phyloP scores from a whole-genome alignment of 2,113 vertebrate species.

The Aspidoscelis tigris region DNA sequence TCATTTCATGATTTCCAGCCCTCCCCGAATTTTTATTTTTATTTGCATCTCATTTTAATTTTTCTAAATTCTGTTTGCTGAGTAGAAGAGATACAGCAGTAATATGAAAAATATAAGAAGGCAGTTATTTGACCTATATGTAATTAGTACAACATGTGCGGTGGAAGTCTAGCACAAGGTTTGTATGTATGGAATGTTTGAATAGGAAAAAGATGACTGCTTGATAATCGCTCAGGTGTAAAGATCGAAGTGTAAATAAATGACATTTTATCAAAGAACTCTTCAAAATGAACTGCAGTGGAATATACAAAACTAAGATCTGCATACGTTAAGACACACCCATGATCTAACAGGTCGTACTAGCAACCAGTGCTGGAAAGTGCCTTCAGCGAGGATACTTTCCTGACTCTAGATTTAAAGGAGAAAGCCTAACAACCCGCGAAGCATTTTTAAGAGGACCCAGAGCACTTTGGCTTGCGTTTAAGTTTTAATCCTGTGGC shows the following conservation, averaged over 20 bases:
- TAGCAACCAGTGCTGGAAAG: slow-evolving; percentile 59
- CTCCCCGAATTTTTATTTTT: background rate
- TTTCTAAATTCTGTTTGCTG: slow-evolving; percentile 57
- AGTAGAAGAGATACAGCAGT: slow-evolving; percentile 61
- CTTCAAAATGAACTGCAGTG: slow-evolving; percentile 75
- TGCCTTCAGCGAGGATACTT: slow-evolving; percentile 54
- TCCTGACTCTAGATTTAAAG: slow-evolving; percentile 45
- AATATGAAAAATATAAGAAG: slow-evolving; percentile 54
- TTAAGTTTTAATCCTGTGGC: slow-evolving; percentile 68
- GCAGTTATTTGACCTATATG: slow-evolving; percentile 50
- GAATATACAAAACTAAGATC: slow-evolving; percentile 74
- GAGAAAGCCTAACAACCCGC: slow-evolving; percentile 53
- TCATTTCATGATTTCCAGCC: slow-evolving; percentile 14
- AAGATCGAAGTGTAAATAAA: slow-evolving; percentile 81
- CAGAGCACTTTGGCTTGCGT: slow-evolving; percentile 53
- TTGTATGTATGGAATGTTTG: slow-evolving; percentile 75
- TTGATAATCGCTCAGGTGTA: slow-evolving; percentile 84
- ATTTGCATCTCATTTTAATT: slow-evolving; percentile 2
- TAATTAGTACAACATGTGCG: slow-evolving; percentile 54
- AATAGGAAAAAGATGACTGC: slow-evolving; percentile 77
- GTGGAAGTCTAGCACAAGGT: slow-evolving; percentile 64
- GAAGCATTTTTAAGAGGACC: slow-evolving; percentile 60
- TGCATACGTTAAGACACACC: slow-evolving; percentile 71
- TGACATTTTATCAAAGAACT: slow-evolving; percentile 76
- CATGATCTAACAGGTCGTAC: slow-evolving; percentile 60